Conservation (phyloP, 2,888 invertebrate genomes). For the Idaea straminata region DNA sequence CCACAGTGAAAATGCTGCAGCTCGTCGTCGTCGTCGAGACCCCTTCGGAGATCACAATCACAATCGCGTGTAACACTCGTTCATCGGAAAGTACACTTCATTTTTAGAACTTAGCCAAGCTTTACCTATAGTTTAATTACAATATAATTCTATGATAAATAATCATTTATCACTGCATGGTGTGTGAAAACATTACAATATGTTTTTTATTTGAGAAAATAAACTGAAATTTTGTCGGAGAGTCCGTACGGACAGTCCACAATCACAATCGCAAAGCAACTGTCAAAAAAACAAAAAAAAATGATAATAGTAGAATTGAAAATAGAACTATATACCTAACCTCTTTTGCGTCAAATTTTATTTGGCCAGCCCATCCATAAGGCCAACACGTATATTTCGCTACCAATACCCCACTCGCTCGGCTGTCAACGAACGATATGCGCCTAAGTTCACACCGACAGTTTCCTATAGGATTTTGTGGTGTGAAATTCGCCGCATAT, state of each 20-base stretch:
- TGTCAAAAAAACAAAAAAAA: slow-evolving; percentile 20
- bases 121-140: slow-evolving; percentile 24
- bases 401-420: no score
- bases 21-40: slow-evolving; percentile 43
- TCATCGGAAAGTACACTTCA: slow-evolving; percentile 58
- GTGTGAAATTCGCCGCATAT: no score
- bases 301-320: no score
- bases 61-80: slow-evolving; percentile 61
- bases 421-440: no score
- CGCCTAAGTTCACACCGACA: no score
- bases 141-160: no score
- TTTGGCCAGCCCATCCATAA: no score
- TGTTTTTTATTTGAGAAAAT: slow-evolving; percentile 59
- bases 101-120: slow-evolving; percentile 52
- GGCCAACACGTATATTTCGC: no score
- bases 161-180: slow-evolving; percentile 47
- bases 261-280: slow-evolving; percentile 44
- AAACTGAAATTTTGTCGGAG: slow-evolving; percentile 64
- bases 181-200: slow-evolving; percentile 48
- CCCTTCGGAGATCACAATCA: slow-evolving; percentile 48
- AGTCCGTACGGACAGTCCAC: slow-evolving; percentile 48
- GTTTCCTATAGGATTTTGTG: no score
- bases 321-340: no score
- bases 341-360: no score
- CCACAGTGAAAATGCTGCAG: slow-evolving; percentile 52